Base-by-base conservation (phyloP, 2,888 invertebrate genomes). In the Mythimna pallens region DNA sequence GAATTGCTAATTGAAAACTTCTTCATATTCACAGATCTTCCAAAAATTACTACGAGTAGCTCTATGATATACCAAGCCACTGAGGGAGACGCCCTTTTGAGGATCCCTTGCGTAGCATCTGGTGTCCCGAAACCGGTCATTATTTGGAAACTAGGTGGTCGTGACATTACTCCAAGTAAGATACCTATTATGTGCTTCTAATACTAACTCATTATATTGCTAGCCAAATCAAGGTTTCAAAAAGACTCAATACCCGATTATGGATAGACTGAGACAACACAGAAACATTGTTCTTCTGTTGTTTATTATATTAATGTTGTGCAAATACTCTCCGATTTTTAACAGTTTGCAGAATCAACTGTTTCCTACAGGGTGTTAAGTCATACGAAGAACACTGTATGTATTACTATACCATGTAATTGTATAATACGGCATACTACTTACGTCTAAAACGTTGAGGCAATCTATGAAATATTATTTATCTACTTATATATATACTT, bases 51-150 rank as follows among this genome's bases (percentile, higher is more conserved):
- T 9, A 34, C 82, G 36, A 70, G 22, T 40, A 10, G 14, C n/a
- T 34, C 65, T 14, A 22, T 25, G 2, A 20, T 68, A 10, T 71
- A 76, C 22, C 64, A 76, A 63, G 40, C 68, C 43, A 73, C 52
- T 12, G 84, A 83, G 22, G 84, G 81, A 4, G 74, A 80, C 14
- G 25, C 65, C 5, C 10, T 57, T 7, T 58, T 84, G 43, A 81
- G 2, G 20, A 76, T 84, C 10, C 78, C 81, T 36, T 84, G 84
- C 58, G 34, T 22, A 10, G 71, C 78, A 36, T 50, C 57, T 3
- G 84, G 84, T 58, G 12, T 65, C 0, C 84, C 84, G 5, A 78
- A 72, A 34, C 84, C 84, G 54, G 52, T 7, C 3, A 76, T 83
- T 7, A 67, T 55, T 40, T 84, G 84, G 84, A 81, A 30, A 34